Percentiles rank a stretch among this genome's conserved stretches.
phyloP scores from a whole-genome alignment of 2,888 invertebrate genomes.

The Habroteleia sp. region DNA sequence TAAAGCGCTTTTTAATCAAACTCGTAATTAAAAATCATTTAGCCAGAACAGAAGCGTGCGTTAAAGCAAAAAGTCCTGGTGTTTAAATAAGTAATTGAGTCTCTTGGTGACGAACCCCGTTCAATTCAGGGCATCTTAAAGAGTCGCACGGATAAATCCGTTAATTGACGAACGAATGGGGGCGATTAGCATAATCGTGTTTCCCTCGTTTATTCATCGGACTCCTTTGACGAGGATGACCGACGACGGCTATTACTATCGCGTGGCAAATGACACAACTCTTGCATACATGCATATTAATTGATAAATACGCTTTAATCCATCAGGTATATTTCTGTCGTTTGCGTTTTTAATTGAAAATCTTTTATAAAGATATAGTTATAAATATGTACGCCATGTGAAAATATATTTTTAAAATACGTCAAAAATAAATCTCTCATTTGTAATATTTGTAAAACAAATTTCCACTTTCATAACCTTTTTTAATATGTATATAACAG shows the following conservation, averaged over 20 bases:
- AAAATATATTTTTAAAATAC: too few relatives aligned
- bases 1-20: not conserved
- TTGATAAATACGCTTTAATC: not conserved
- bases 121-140: conserved; percentile 28
- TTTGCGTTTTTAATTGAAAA: too few relatives aligned
- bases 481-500: too few relatives aligned
- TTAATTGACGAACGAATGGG: conserved; percentile 35
- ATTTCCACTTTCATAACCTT: too few relatives aligned
- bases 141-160: conserved; percentile 37
- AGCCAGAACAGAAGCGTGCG: conserved; percentile 18
- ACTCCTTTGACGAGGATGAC: conserved; percentile 37
- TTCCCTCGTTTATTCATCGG: conserved; percentile 37
- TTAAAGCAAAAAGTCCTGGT: conserved; percentile 9
- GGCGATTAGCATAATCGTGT: conserved; percentile 53
- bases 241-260: conserved; percentile 18
- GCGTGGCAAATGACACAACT: conserved; percentile 27
- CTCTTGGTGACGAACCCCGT: conserved; percentile 1
- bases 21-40: conserved; percentile 1
- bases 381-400: too few relatives aligned
- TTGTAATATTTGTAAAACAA: too few relatives aligned
- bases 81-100: conserved; percentile 46
- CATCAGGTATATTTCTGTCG: conserved; percentile 3
- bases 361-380: too few relatives aligned
- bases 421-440: too few relatives aligned
- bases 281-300: conserved; percentile 29